Percentiles rank a stretch among this genome's conserved stretches.
Evolutionary conservation across 37 sponge, comb jelly and placozoan genomes (phyloP).

Genomic region (Ephydatia muelleri): DNA sequence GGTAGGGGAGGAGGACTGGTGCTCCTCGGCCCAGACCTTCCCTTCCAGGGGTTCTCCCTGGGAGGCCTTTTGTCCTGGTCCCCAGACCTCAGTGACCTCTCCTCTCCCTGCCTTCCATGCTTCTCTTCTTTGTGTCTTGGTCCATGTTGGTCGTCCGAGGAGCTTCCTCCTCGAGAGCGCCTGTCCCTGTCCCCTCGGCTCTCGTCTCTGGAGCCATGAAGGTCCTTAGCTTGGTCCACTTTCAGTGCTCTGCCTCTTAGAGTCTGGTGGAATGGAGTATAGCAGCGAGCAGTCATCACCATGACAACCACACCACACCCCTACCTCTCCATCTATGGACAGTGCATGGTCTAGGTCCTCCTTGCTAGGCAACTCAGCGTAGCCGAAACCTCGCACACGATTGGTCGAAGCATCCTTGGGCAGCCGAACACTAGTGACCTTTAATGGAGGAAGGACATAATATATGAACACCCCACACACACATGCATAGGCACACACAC

Average conservation of each 20-base stretch:
- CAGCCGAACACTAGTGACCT: conserved; percentile 77
- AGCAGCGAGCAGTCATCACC: not conserved
- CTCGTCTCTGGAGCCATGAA: not conserved
- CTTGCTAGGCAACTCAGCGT: conserved; percentile 82
- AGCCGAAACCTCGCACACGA: conserved; percentile 93
- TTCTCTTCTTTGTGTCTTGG: not conserved
- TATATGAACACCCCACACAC: too few species aligned
- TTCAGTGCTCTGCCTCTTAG: not conserved
- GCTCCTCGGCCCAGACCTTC: not conserved
- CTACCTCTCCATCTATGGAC: conserved; percentile 67
- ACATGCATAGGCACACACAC: too few species aligned
- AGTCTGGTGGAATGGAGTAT: not conserved
- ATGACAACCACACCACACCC: not conserved
- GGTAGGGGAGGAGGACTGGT: not conserved
- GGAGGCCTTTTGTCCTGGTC: not conserved
- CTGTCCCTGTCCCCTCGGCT: conserved; percentile 23
- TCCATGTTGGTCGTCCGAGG: not conserved
- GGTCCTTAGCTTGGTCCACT: not conserved
- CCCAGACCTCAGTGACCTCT: not conserved
- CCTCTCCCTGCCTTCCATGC: not conserved
- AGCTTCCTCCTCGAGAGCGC: not conserved
- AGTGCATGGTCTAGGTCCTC: conserved; percentile 75
- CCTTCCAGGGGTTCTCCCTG: not conserved
- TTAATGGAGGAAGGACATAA: not conserved
- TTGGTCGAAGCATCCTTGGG: conserved; percentile 66